These are phyloP conservation scores for Drosophila leontia DNA, from an alignment of 1,140 invertebrate species.

Conservation along the genomic window DNA sequence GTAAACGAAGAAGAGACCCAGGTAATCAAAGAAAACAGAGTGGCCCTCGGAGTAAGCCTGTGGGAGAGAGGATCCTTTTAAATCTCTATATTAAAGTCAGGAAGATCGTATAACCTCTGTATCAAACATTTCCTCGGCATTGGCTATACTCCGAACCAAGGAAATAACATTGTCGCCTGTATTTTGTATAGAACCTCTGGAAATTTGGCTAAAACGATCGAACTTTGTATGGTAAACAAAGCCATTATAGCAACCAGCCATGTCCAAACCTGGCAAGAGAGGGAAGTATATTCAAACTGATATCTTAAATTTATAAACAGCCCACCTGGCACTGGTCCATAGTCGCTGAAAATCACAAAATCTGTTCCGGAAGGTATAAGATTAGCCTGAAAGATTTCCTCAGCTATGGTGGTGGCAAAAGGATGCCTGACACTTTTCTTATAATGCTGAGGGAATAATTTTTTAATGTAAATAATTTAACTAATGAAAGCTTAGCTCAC, in stretches of 20 bases:
- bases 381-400: slow-evolving; percentile 94
- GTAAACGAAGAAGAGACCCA: slow-evolving; percentile 89
- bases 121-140: slow-evolving; percentile 87
- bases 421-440: slow-evolving; percentile 92
- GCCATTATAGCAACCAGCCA: slow-evolving; percentile 97
- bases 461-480: slow-evolving; percentile 15
- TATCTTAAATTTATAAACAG: no score
- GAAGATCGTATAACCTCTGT: slow-evolving; percentile 44
- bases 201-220: slow-evolving; percentile 91
- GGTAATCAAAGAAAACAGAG: slow-evolving; percentile 92
- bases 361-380: slow-evolving; percentile 95
- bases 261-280: slow-evolving; percentile 89
- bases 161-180: slow-evolving; percentile 92
- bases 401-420: slow-evolving; percentile 92
- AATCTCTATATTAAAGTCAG: slow-evolving; percentile 79
- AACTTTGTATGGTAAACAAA: slow-evolving; percentile 96
- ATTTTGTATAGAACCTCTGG: slow-evolving; percentile 91
- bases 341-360: slow-evolving; percentile 94
- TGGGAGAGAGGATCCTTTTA: not conserved
- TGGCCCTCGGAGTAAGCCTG: slow-evolving; percentile 85
- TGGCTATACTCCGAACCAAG: slow-evolving; percentile 87
- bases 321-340: slow-evolving; percentile 88
- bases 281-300: no score
- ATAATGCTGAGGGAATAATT: slow-evolving; percentile 88
- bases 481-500: slow-evolving; percentile 81